phyloP scores from a whole-genome alignment of 2,888 invertebrate species.

The Agapostemon virescens region DNA sequence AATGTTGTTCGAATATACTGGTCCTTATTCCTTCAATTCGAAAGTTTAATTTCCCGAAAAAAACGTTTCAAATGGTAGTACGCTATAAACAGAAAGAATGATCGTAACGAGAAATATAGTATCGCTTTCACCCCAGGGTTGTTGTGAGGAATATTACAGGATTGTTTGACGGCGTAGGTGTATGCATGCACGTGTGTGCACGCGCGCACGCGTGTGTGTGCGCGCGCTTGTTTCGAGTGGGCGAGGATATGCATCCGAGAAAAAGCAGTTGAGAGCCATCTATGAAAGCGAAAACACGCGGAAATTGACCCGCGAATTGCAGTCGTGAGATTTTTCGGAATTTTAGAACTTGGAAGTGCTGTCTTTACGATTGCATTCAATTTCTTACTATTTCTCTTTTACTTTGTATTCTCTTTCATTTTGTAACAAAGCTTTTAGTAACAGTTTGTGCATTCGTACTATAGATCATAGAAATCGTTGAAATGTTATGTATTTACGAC shows the following conservation, averaged over 20 bases:
- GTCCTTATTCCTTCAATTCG: background rate
- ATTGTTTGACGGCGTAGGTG: background rate
- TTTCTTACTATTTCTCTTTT: background rate
- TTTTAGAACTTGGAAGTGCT: background rate
- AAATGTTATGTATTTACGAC: background rate
- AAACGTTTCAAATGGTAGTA: background rate
- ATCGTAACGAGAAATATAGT: background rate
- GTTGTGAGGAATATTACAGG: constrained; percentile 11
- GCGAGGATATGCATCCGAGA: background rate
- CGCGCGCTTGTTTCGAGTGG: constrained; percentile 4
- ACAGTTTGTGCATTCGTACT: background rate
- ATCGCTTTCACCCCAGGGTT: background rate
- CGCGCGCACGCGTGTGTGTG: no score
- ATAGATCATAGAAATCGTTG: background rate
- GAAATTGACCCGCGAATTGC: constrained; percentile 12
- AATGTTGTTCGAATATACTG: background rate
- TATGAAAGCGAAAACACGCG: constrained; percentile 10
- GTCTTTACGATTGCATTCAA: background rate
- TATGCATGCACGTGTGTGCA: no score
- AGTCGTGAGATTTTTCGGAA: constrained; percentile 8
- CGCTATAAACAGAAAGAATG: background rate
- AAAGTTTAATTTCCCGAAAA: background rate
- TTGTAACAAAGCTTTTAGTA: background rate
- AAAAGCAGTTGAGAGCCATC: background rate
- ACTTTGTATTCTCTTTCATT: background rate